Evolutionary conservation across 2,113 vertebrate genomes (phyloP).

Genomic region (Porphyrio hochstetteri): DNA sequence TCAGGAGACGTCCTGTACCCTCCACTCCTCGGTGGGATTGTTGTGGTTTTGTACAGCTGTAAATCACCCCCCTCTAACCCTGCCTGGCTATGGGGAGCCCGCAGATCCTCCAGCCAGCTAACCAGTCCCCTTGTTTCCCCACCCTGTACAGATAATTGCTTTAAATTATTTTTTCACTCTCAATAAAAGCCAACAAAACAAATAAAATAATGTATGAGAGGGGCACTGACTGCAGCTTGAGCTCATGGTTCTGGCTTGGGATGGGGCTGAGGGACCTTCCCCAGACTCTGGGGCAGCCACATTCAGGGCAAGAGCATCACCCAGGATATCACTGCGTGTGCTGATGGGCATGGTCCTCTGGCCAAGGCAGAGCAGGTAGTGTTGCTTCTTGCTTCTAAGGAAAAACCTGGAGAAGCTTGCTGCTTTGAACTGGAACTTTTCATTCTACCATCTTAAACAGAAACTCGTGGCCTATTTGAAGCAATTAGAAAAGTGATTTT

Average conservation of each 20-base stretch:
- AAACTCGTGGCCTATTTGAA: neutral
- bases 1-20: constrained; percentile 11
- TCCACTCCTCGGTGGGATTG: constrained; percentile 23
- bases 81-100: neutral
- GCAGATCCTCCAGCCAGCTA: neutral
- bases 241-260: neutral
- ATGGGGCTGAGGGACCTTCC: neutral
- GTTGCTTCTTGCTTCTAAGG: neutral
- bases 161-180: constrained; percentile 82
- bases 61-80: neutral
- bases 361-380: neutral
- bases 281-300: neutral
- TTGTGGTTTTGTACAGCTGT: constrained; percentile 51
- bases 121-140: neutral
- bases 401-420: neutral
- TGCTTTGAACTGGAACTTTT: neutral
- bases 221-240: neutral
- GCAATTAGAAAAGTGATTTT: neutral
- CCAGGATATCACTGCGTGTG: fast-evolving
- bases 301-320: neutral
- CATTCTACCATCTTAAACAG: neutral
- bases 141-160: constrained; percentile 67
- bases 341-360: neutral
- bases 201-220: constrained; percentile 47
- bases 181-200: constrained; percentile 64